Evolutionary conservation across 2,797 vertebrate genomes (phyloP), one percentile per base, ranked within the genome.

Genomic region (Masticophis lateralis): DNA sequence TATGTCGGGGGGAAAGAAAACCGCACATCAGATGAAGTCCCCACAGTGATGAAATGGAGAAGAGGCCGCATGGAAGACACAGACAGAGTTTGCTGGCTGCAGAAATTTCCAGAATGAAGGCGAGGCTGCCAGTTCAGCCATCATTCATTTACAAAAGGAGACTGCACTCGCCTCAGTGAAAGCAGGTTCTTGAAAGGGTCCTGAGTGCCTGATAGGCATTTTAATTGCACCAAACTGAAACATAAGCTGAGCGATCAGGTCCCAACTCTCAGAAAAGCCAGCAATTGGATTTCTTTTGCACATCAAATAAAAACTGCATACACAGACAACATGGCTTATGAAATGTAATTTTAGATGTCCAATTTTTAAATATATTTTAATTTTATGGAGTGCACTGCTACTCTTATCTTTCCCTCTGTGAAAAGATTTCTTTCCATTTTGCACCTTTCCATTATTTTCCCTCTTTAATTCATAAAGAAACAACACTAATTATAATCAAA

Each of bases 41-140:
- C 98, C 94, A 96, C 97, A 97, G 97, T 90, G 97, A 97, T 94
- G 96, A 96, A 97, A 97, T 97, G 97, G 97, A 97, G 97, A 97
- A 97, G 96, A 97, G 97, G 97, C 96, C 96, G 96, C 97, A 97
- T 97, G 96, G 97, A 97, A 97, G 97, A 97, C 96, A 96, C 97
- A 97, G 97, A 97, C 97, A 94, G 96, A 97, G 97, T 97, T 98
- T 97, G 95, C 97, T 94, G 97, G 97, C 96, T 95, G 95, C 95
- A 95, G 98, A 98, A 98, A 98, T 97, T 98, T 98, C 98, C 93
- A 98, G 98, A 98, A 98, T 14, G 97, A 97, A 96, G 97, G 97
- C 97, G 96, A 97, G 97, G 94, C 96, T 96, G 97, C 95, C 92
- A 25, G 97, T 96, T 97, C 97, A 97, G 97, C 98, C 98, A 98